Evolutionary conservation across 1,140 invertebrate genomes (phyloP), one percentile per base, ranked within the genome.

Genomic region (Procambarus clarkii): DNA sequence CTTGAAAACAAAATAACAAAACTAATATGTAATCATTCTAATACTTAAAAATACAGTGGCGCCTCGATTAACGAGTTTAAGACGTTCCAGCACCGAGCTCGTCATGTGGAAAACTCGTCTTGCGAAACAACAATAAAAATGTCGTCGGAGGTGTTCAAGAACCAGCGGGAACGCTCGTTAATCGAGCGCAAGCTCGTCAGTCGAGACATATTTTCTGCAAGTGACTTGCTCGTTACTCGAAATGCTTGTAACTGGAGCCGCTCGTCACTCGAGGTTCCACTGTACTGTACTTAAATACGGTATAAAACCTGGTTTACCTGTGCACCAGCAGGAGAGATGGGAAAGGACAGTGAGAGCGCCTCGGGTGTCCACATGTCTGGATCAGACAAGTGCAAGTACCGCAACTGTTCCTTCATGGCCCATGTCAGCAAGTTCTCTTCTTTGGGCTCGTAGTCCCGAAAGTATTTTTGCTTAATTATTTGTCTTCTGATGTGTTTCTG

Each of bases 321-420:
- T 24, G 78, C 86, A 78, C 86, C 86, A 80, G 58, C 54, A 64
- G 77, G 77, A 88, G 86, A 88, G 34, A 88, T 21, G n/a, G 86
- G 86, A 58, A 88, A 88, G 46, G 86, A 58, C 24, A 60, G 18
- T n/a, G 86, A 80, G 13, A 88, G 54, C 2, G 64, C 86, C 0
- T 88, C 86, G 24, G 86, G 77, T 13, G 86, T 88, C 86, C 86
- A 88, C 18, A 44, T 21, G 11, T 69, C 78, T 11, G 86, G 86
- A 69, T 88, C 86, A 24, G 46, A 80, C 2, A 34, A 69, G 69
- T 88, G 86, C 7, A 88, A 50, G 45, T 88, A 88, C 8, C 69
- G 58, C 15, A 88, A 77, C 78, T 88, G 86, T 45, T 88, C 86
- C 54, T 88, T 88, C 86, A 88, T 88, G 18, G 77, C 77, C 77